phyloP scores from a whole-genome alignment of 2,113 vertebrate genomes.

The Euleptes europaea region DNA sequence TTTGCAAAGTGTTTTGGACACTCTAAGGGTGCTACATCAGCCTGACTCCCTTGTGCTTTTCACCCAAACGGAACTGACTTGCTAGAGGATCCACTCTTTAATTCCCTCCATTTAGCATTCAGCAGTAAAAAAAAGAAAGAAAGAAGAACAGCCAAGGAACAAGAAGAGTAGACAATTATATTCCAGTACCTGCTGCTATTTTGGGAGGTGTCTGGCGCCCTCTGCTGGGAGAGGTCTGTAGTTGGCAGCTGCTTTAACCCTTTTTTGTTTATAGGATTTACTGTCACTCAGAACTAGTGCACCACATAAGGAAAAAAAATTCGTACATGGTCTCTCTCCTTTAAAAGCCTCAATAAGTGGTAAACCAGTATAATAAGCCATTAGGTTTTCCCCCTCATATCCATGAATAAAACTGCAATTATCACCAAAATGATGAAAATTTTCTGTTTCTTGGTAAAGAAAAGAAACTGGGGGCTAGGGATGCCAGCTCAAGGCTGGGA shows the following conservation, averaged over 20 bases:
- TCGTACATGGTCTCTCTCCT: not conserved
- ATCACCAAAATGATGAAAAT: no score
- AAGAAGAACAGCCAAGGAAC: rapidly evolving
- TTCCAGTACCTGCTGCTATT: rapidly evolving
- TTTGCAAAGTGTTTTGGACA: no score
- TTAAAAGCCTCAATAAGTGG: not conserved
- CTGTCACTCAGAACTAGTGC: no score
- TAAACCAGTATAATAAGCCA: not conserved
- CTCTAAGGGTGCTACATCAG: no score
- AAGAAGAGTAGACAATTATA: rapidly evolving
- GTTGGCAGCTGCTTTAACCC: not conserved
- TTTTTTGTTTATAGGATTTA: no score
- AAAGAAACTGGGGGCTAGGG: no score
- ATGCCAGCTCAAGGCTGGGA: no score
- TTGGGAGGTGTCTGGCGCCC: not conserved
- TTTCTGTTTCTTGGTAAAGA: no score
- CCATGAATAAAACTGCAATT: no score
- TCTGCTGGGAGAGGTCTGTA: not conserved
- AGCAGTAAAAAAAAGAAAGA: no score
- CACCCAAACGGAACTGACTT: not conserved
- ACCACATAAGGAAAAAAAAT: no score
- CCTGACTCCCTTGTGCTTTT: no score
- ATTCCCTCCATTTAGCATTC: not conserved
- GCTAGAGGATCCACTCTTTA: not conserved
- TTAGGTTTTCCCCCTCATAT: not conserved